These are phyloP conservation scores for Bruchidius siliquastri DNA, from an alignment of 2,888 invertebrate species.

Conservation along the genomic window DNA sequence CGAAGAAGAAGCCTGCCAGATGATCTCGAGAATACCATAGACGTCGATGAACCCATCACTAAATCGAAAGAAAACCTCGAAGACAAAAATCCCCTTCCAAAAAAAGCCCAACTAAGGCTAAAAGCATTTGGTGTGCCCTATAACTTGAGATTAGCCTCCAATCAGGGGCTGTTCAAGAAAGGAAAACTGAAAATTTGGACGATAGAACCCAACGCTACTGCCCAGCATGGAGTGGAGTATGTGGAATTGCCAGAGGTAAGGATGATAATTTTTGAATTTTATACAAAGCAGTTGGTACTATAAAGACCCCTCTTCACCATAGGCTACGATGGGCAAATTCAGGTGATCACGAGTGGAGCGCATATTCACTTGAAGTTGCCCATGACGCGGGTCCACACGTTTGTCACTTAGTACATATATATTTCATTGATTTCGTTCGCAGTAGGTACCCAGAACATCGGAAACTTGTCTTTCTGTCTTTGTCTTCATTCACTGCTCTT, in stretches of 20 bases:
- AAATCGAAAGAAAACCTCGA: conserved; percentile 15
- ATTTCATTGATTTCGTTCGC: too few relatives aligned
- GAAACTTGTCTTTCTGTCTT: too few relatives aligned
- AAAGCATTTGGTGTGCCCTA: conserved; percentile 76
- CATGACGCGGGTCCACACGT: too few relatives aligned
- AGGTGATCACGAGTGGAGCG: too few relatives aligned
- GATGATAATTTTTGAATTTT: not conserved
- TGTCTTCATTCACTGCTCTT: too few relatives aligned
- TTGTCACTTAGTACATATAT: too few relatives aligned
- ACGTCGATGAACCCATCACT: conserved; percentile 41
- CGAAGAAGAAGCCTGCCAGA: conserved; percentile 39
- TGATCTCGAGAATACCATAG: conserved; percentile 38
- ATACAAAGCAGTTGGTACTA: too few relatives aligned
- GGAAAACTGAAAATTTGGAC: conserved; percentile 78
- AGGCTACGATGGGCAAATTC: too few relatives aligned
- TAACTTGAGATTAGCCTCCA: conserved; percentile 69
- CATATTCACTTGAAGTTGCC: too few relatives aligned
- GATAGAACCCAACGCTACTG: conserved; percentile 70
- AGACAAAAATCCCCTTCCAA: conserved; percentile 15
- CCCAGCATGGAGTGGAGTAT: conserved; percentile 74
- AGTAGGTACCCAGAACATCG: too few relatives aligned
- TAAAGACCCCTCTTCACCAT: too few relatives aligned
- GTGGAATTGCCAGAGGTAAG: conserved; percentile 72
- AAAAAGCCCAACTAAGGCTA: conserved; percentile 54
- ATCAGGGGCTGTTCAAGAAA: conserved; percentile 72